Conservation (phyloP, 2,113 vertebrate genomes). For the Rafetus swinhoei region DNA sequence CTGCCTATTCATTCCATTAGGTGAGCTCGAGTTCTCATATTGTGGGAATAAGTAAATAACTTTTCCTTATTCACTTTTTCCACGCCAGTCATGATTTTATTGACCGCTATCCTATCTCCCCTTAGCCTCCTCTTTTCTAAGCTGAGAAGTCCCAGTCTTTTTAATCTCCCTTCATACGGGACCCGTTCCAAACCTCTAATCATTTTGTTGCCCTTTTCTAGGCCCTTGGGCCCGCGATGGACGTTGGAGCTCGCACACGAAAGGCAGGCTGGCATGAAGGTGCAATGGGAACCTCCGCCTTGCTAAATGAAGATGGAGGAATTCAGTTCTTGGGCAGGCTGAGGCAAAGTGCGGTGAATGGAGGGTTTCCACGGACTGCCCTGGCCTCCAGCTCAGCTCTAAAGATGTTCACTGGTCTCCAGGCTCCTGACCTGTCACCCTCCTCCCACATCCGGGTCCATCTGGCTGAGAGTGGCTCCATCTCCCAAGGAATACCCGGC, state of each 20-base stretch:
- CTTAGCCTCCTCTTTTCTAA: too few relatives aligned
- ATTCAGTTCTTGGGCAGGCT: neutral
- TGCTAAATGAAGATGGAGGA: fast-evolving
- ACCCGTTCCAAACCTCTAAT: too few relatives aligned
- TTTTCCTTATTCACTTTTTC: too few relatives aligned
- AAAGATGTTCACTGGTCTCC: neutral
- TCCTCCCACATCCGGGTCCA: neutral
- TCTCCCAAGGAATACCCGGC: neutral
- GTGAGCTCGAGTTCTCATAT: too few relatives aligned
- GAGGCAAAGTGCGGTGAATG: neutral
- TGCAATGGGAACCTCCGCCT: neutral
- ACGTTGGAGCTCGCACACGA: fast-evolving
- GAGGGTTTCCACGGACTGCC: neutral
- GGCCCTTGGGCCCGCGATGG: fast-evolving
- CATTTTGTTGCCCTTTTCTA: too few relatives aligned
- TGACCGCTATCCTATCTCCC: too few relatives aligned
- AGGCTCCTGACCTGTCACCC: neutral
- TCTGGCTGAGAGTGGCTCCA: neutral
- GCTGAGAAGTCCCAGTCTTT: too few relatives aligned
- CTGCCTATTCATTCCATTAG: too few relatives aligned
- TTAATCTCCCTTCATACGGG: too few relatives aligned
- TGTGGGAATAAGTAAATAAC: too few relatives aligned
- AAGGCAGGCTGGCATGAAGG: neutral
- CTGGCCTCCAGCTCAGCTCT: neutral
- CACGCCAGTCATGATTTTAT: too few relatives aligned